Base-by-base conservation (phyloP, 2,888 invertebrate species). In the Enoplolaimus lenunculus region DNA sequence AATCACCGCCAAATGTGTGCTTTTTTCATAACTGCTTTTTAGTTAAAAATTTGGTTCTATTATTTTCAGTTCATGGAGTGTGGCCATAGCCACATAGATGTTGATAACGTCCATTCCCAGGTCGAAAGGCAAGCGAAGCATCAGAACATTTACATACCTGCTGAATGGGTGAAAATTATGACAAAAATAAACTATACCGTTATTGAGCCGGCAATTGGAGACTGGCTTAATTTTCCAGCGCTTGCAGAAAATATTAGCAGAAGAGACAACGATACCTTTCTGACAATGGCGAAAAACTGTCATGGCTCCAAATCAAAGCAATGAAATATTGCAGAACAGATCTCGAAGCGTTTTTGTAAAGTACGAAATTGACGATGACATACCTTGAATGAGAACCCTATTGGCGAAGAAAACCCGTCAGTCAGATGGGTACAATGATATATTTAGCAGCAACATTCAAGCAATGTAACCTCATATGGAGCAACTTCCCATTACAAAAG, bases 171-270 rank as follows among this genome's bases (percentile, higher is more conserved):
- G 21, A 45, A 45, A 45, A 13, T 45, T 13, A 45, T 45, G 45
- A 13, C 21, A 21, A 21, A 21, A 66, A 34, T 34, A 13, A 66
- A 34, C 26, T 66, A 34, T 34, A 66, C n/a, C n/a, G 31, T 45
- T 7, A 7, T 45, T 13, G 45, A 45, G 21, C 45, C 45, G 21
- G 21, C 7, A 13, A 45, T 45, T n/a, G n/a, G 21, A 2, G 67
- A 66, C 34, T 66, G 67, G 67, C 2, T 33, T n/a, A 31, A 66
- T n/a, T 66, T 66, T 33, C 30, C 34, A 33, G 29, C 26, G n/a
- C 13, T 34, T n/a, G 67, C 67, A 33, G 31, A 66, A 31, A n/a
- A 3, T 26, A n/a, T 34, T 34, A n/a, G 30, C 28, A 21, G n/a
- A 66, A 66, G n/a, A 31, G 31, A 33, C 7, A 45, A 21, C n/a